These are phyloP conservation scores for Phaethornis superciliosus DNA, from an alignment of 2,113 vertebrate species.

Conservation along the genomic window DNA sequence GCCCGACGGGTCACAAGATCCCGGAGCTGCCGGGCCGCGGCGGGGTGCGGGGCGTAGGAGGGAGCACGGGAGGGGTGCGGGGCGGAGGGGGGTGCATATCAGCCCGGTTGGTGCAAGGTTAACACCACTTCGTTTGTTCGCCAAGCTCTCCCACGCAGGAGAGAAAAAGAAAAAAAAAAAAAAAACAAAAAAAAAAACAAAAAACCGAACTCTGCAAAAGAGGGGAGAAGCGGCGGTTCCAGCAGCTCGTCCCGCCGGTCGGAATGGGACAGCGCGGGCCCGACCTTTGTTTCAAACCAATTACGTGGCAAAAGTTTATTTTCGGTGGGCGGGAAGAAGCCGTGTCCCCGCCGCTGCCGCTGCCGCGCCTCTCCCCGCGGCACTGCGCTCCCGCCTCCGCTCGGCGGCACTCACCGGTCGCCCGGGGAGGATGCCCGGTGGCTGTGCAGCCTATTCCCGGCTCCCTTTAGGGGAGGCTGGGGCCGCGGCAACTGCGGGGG, in stretches of 20 bases:
- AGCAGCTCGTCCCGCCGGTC: neutral
- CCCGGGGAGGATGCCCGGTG: neutral
- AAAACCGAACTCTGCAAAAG: neutral
- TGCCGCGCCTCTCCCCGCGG: neutral
- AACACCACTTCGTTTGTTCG: neutral
- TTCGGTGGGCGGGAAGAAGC: neutral
- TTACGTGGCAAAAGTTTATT: constrained; percentile 50
- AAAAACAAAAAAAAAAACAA: neutral
- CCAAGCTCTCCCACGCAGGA: neutral
- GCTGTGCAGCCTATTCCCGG: neutral
- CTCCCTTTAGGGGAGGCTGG: neutral
- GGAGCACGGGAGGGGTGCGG: neutral
- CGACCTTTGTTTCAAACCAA: constrained; percentile 13
- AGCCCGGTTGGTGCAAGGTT: neutral
- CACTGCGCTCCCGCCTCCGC: neutral
- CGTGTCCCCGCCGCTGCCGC: neutral
- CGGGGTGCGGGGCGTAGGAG: too few species aligned
- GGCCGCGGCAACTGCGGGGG: neutral
- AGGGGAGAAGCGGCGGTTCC: neutral
- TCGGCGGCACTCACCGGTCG: neutral
- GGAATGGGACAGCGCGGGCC: neutral
- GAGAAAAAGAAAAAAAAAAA: neutral
- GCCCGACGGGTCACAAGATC: neutral
- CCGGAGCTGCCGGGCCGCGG: neutral
- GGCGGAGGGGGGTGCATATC: too few species aligned